These are phyloP conservation scores for Himalopsyche kuldschensis DNA, from an alignment of 2,888 invertebrate species.

Conservation along the genomic window DNA sequence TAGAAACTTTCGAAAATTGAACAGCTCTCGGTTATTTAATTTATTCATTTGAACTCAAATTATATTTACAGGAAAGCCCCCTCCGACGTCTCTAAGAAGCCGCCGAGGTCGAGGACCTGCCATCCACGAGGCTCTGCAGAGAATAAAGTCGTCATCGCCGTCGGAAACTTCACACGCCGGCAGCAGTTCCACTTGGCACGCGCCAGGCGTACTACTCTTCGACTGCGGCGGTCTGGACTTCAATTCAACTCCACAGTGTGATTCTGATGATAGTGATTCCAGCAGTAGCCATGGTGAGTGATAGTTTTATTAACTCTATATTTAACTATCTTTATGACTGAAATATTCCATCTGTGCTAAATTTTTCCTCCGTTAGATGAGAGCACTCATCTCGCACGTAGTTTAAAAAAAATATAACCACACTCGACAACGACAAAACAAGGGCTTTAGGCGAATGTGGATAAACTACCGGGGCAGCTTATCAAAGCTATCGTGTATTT, in stretches of 20 bases:
- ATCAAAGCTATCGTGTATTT: too few species aligned
- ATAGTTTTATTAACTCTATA: not conserved
- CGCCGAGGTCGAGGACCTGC: slow-evolving; percentile 54
- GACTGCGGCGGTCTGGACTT: slow-evolving; percentile 52
- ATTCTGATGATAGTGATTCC: slow-evolving; percentile 50
- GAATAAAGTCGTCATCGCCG: slow-evolving; percentile 51
- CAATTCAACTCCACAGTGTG: not conserved
- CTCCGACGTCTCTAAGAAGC: slow-evolving; percentile 39
- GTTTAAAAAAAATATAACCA: too few species aligned
- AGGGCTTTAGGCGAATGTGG: too few species aligned
- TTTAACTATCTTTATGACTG: too few species aligned
- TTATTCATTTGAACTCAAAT: not conserved
- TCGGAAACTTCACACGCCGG: not conserved
- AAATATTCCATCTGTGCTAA: too few species aligned
- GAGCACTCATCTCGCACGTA: too few species aligned
- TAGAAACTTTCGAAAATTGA: too few species aligned
- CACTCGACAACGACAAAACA: too few species aligned
- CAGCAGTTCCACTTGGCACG: slow-evolving; percentile 51
- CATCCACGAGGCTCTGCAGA: slow-evolving; percentile 61
- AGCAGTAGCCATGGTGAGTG: slow-evolving; percentile 52
- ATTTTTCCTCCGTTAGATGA: too few species aligned
- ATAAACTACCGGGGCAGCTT: too few species aligned
- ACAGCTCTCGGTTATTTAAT: too few species aligned
- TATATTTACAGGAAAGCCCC: slow-evolving; percentile 28
- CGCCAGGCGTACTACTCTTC: slow-evolving; percentile 56